Evolutionary conservation across 2,113 vertebrate genomes (phyloP), one percentile per base, ranked within the genome.

Genomic region (Brienomyrus longianalis): DNA sequence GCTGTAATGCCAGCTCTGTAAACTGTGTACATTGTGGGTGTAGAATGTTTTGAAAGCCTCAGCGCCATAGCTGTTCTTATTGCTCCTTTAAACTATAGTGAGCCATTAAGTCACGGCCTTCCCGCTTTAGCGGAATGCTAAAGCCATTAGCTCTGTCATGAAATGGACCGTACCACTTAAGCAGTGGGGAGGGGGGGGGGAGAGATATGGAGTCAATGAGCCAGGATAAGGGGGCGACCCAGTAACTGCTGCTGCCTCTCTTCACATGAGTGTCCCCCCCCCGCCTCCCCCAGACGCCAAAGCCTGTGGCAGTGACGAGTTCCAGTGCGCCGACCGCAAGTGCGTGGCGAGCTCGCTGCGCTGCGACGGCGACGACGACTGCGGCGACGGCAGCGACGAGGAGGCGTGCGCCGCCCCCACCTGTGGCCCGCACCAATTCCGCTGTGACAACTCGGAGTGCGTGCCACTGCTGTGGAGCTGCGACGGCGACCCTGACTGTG

Each of bases 401-500:
- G 96, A 95, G 17, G 97, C 97, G 89, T 99, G 98, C 50, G 91
- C 96, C 0, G 95, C 96, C 4, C 96, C 96, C 86, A 88, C 96
- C 92, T 99, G 98, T 89, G 97, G 96, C 90, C 97, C 97, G 66
- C 97, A 94, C 3, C 97, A 98, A 90, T 97, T 99, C 92, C 98
- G 97, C 92, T 99, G 98, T 88, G 97, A 98, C 93, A 96, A 96
- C 91, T 97, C 97, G 0, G 85, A 96, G 94, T 99, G 98, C 48
- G 97, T 99, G 94, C 97, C 97, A 0, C 96, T 97, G 92, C 96
- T 96, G 94, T 99, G 98, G 98, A 96, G 97, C 94, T 99, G 98
- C 0, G 98, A 99, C 83, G 96, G 96, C 56, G 98, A 99, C 93
- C 95, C 97, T 0, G 98, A 99, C 95, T 99, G 98, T 43, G 94